Base-by-base conservation (phyloP, 1,140 invertebrate genomes). In the Diorhabda carinulata region DNA sequence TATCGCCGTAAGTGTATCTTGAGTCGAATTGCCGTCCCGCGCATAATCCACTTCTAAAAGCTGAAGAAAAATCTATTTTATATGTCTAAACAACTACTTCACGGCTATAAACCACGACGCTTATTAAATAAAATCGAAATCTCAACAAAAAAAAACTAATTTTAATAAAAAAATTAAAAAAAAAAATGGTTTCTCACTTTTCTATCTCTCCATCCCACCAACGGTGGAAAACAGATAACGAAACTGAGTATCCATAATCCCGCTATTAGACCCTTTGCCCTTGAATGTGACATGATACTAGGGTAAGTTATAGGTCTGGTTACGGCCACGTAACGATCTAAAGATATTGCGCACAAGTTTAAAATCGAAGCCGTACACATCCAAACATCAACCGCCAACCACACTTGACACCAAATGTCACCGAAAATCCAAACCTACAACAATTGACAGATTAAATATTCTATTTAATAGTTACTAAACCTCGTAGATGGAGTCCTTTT, bases 321-420 rank as follows among this genome's bases (percentile, higher is more conserved):
- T 63, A 98, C 95, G 0, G 95, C 96, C 77, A 98, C 91, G 84
- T 98, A 98, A 70, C 96, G 87, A 84, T 98, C 96, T 74, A 96
- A 82, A 40, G 93, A 95, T 76, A 97, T 97, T 74, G 91, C 92
- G 78, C 92, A 94, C 43, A 98, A 87, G 82, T 97, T 97, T 64
- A 97, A 84, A 74, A 98, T 98, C 73, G 94, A 96, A 0, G 96
- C 95, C 0, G 96, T 98, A 82, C 96, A 93, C 90, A 98, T 92
- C 92, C 96, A 95, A 2, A 98, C 96, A 82, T 98, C 97, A 40
- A 97, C 89, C 0, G 95, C 95, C 68, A 96, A 83, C 94, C 94
- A 97, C 70, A 95, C 89, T 60, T 92, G 92, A 80, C 95, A 97
- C 93, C 94, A 96, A 40, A 94, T 84, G 80, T 93, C 90, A 56